A percentile compares a stretch with the other conserved stretches of the same genome.
These are phyloP conservation scores for Symphodus melops DNA, from an alignment of 2,113 vertebrate genomes.

Conservation along the genomic window DNA sequence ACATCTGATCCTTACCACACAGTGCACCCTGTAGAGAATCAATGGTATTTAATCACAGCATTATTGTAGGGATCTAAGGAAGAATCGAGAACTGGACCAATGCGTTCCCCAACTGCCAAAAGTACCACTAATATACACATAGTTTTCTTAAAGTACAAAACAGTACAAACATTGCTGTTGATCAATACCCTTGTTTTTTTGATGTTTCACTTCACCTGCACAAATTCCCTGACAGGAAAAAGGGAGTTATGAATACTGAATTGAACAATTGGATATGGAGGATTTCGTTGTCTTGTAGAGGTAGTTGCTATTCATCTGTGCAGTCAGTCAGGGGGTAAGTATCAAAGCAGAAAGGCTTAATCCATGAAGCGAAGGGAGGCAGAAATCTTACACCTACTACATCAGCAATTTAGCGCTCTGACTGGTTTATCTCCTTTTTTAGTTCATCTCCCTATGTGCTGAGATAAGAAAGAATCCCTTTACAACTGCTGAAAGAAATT, in stretches of 20 bases:
- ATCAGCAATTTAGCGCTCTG: conserved; percentile 36
- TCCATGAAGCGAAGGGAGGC: conserved; percentile 10
- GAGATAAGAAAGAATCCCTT: conserved; percentile 37
- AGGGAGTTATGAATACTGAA: conserved; percentile 6
- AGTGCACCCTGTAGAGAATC: conserved; percentile 47
- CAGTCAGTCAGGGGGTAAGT: conserved; percentile 18
- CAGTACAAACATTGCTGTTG: not conserved
- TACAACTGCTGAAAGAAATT: conserved; percentile 33
- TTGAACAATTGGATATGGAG: conserved; percentile 4
- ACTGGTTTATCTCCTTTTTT: conserved; percentile 24
- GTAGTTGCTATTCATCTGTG: conserved; percentile 25
- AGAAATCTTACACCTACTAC: conserved; percentile 35
- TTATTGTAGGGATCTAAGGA: conserved; percentile 24
- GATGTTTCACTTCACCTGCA: conserved; percentile 25
- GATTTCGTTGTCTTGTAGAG: conserved; percentile 16
- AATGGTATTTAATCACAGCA: conserved; percentile 64
- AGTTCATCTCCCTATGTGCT: conserved; percentile 24
- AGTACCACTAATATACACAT: not conserved
- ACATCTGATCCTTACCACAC: conserved; percentile 33
- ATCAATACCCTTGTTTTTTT: conserved; percentile 6
- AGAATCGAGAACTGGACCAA: conserved; percentile 25
- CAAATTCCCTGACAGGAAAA: conserved; percentile 26
- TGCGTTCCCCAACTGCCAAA: not conserved
- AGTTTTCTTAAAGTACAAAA: conserved; percentile 19
- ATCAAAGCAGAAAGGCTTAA: conserved; percentile 24